These are phyloP conservation scores for Rugalucina vietnamica DNA, from an alignment of 2,888 invertebrate species.

Conservation along the genomic window DNA sequence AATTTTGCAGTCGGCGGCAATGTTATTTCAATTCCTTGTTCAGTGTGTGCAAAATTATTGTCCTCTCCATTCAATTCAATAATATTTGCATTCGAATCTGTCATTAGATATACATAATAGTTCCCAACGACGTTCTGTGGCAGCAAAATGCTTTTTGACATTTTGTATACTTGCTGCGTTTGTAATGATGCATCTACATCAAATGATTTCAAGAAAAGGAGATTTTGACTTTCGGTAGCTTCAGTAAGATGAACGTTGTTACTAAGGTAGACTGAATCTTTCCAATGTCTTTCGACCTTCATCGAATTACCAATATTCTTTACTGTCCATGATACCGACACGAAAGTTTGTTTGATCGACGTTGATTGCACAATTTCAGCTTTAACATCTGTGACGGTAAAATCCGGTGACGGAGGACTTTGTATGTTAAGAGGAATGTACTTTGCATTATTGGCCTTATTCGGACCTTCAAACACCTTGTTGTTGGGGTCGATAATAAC, in stretches of 20 bases:
- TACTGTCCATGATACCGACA: slow-evolving; percentile 23
- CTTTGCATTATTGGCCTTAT: slow-evolving; percentile 13
- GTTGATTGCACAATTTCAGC: background rate
- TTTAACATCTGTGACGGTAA: background rate
- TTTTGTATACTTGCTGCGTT: slow-evolving; percentile 9
- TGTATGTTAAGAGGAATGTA: background rate
- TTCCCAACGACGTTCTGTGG: slow-evolving; percentile 29
- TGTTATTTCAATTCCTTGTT: background rate
- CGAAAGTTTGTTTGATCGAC: background rate
- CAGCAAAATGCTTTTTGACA: slow-evolving; percentile 25
- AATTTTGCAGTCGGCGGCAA: background rate
- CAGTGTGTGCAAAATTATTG: background rate
- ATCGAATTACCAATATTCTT: slow-evolving; percentile 39
- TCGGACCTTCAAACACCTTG: slow-evolving; percentile 34
- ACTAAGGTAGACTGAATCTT: background rate
- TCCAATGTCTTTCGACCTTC: slow-evolving; percentile 12
- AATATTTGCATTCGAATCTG: background rate
- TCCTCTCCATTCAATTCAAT: background rate
- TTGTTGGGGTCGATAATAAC: background rate
- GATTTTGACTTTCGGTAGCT: too few species aligned
- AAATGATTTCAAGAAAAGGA: background rate
- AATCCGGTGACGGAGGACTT: slow-evolving; percentile 30
- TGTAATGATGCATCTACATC: slow-evolving; percentile 2
- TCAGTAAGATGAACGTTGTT: background rate
- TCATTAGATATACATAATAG: slow-evolving; percentile 25